Base-by-base conservation (phyloP, 2,888 invertebrate species). In the Antheraea assamensis region DNA sequence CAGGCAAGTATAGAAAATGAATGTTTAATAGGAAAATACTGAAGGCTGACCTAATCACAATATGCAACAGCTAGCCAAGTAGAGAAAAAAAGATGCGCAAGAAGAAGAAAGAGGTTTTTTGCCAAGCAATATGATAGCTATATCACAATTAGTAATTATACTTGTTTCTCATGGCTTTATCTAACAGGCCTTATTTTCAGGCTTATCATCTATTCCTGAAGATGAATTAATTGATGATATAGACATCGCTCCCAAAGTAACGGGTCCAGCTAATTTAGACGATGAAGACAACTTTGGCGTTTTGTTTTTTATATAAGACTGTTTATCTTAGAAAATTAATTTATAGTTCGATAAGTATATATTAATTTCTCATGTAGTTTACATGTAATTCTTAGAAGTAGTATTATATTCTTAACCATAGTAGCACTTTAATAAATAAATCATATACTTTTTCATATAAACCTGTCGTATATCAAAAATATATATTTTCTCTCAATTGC, bases 281-380 rank as follows among this genome's bases (percentile, higher is more conserved):
- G 74, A 74, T 27, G 74, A 68, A 5, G 35, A 71, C 7, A 31
- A 71, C 2, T 31, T 74, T 21, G 71, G 74, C 1, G 66, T 74
- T 55, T 71, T 74, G 30, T 66, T 74, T 24, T 74, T 71, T 52
- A 30, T 74, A 17, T 64, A 35, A 74, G 55, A 21, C 19, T 27
- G 17, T 31, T 55, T 19, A 1, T 4, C 19, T 30, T 30, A 21
- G 61, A 42, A 19, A 42, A 10, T 19, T 42, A 42, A n/a, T 27
- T 58, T 31, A 15, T 35, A 35, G 24, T 61, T 64, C 3, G 13
- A 64, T 0, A 64, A 64, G 17, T 30, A 19, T 30, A 58, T 58
- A 30, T 64, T 17, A 64, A 15, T 17, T 24, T 3, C 2, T 58
- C 24, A 58, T 13, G 5, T 13, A 24, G 24, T 58, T 55, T 21